These are phyloP conservation scores for Scaptomyza flava DNA, from an alignment of 2,888 invertebrate genomes.

Conservation along the genomic window DNA sequence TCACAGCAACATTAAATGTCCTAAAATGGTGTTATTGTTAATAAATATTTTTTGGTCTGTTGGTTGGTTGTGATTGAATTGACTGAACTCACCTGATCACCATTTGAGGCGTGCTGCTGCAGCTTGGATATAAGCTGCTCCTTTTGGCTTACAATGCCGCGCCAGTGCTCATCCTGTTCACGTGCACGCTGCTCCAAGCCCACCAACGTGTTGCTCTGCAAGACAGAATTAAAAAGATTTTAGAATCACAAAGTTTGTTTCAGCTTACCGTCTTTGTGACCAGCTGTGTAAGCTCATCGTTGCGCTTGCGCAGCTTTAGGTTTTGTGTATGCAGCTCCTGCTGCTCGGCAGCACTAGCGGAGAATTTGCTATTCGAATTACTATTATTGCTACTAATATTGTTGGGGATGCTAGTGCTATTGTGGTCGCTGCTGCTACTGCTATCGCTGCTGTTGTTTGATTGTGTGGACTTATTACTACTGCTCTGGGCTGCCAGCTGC, in stretches of 20 bases:
- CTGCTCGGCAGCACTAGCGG: conserved; percentile 64
- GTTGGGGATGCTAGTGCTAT: conserved; percentile 65
- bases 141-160: conserved; percentile 81
- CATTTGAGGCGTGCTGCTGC: conserved; percentile 82
- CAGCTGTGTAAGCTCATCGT: conserved; percentile 89
- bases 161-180: conserved; percentile 84
- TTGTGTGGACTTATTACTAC: conserved; percentile 82
- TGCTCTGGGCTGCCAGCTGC: conserved; percentile 55
- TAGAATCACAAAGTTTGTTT: background rate
- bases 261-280: conserved; percentile 91
- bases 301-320: conserved; percentile 87
- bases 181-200: conserved; percentile 83
- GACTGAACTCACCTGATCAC: conserved; percentile 76
- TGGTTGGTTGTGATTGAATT: background rate
- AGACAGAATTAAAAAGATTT: background rate
- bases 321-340: conserved; percentile 86
- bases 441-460: conserved; percentile 74
- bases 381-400: conserved; percentile 80
- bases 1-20: conserved; percentile 82
- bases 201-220: conserved; percentile 82
- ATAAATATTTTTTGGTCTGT: background rate
- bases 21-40: conserved; percentile 53
- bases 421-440: conserved; percentile 51
- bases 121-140: conserved; percentile 83
- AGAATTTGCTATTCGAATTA: conserved; percentile 77